A percentile compares a stretch with the other conserved stretches of the same genome.
Evolutionary conservation across 2,113 vertebrate species (phyloP).

Genomic region (Atlantisia rogersi): DNA sequence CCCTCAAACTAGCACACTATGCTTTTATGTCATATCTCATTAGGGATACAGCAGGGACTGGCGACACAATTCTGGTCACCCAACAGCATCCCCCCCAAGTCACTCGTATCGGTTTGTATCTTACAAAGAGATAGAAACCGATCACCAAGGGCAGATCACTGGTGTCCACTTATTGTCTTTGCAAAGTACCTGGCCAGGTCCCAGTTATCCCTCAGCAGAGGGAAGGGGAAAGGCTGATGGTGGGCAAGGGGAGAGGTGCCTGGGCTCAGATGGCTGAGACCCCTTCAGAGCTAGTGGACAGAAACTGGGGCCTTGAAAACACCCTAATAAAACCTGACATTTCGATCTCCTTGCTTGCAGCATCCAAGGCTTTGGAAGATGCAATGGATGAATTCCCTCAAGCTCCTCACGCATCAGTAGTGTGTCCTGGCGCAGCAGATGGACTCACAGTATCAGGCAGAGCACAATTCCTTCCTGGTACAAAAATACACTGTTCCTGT

Average conservation of each 20-base stretch:
- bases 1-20: background rate
- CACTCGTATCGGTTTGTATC: rapidly evolving
- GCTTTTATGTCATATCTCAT: rapidly evolving
- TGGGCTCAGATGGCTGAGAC: background rate
- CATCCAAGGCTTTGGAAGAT: background rate
- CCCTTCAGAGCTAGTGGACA: background rate
- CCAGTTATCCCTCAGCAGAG: background rate
- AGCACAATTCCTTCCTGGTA: background rate
- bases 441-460: background rate
- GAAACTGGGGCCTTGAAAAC: background rate
- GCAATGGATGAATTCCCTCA: background rate
- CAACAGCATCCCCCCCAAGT: background rate
- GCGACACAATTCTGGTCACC: background rate
- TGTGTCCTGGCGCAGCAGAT: background rate
- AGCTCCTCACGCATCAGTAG: background rate
- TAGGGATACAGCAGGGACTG: background rate
- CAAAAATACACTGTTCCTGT: background rate
- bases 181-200: background rate
- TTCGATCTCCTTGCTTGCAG: background rate
- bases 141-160: background rate
- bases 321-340: background rate
- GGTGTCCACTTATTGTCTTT: background rate
- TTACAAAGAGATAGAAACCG: background rate
- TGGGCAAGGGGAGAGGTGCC: background rate
- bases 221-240: background rate